Percentiles rank a stretch among this genome's conserved stretches.
These are phyloP conservation scores for Apamea anceps DNA, from an alignment of 2,888 invertebrate species.

Conservation along the genomic window DNA sequence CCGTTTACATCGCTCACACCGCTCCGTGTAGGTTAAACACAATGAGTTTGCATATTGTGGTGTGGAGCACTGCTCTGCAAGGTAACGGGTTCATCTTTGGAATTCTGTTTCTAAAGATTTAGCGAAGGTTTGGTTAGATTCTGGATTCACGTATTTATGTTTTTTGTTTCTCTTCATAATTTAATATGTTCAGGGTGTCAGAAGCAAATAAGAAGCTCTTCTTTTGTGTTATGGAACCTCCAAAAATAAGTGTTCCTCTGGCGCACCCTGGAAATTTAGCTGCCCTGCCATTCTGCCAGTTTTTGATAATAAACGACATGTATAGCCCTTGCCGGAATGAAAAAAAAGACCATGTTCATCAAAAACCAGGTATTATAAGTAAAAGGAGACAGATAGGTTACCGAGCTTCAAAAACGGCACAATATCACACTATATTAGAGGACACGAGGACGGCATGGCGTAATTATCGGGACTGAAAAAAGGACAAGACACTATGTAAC, in stretches of 20 bases:
- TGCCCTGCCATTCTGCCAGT: background rate
- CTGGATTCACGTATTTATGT: background rate
- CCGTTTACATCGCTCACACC: constrained; percentile 35
- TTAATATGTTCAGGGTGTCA: background rate
- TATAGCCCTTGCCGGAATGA: background rate
- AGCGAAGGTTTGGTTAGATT: background rate
- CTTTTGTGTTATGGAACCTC: background rate
- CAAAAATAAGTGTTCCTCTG: background rate
- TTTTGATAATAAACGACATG: background rate
- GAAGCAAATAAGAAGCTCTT: background rate
- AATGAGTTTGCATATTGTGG: constrained; percentile 63
- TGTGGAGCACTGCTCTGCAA: constrained; percentile 25
- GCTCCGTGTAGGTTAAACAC: constrained; percentile 63
- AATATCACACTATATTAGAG: background rate
- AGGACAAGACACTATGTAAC: background rate
- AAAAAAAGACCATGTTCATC: background rate
- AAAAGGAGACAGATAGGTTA: background rate
- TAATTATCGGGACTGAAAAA: background rate
- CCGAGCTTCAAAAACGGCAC: background rate
- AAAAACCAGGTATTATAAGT: background rate
- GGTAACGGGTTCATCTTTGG: constrained; percentile 31
- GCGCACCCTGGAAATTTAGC: background rate
- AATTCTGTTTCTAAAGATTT: constrained; percentile 31
- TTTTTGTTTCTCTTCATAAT: background rate
- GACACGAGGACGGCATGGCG: background rate